Conservation (phyloP, 2,797 vertebrate genomes). For the Mionectes olivaceus region DNA sequence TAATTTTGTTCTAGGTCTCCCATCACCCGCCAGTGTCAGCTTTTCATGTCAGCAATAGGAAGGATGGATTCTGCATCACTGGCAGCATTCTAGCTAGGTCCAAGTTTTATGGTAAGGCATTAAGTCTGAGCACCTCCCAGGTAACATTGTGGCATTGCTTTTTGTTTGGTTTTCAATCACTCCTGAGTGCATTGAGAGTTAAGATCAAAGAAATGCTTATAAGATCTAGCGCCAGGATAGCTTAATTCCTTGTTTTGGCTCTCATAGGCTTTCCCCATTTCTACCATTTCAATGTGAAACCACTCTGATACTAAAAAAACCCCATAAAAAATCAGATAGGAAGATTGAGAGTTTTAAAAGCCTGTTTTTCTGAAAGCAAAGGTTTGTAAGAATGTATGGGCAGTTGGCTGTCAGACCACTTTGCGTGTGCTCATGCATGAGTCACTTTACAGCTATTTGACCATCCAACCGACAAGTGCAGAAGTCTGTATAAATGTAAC, state of each 20-base stretch:
- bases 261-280: neutral
- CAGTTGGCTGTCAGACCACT: neutral
- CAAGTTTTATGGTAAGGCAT: slow-evolving; percentile 92
- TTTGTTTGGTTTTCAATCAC: neutral
- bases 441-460: neutral
- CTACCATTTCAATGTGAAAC: neutral
- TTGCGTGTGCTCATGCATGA: neutral
- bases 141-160: neutral
- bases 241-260: neutral
- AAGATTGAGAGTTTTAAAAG: neutral
- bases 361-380: neutral
- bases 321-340: neutral
- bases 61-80: slow-evolving; percentile 93
- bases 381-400: neutral
- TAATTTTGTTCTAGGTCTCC: slow-evolving; percentile 84
- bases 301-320: neutral
- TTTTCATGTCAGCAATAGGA: slow-evolving; percentile 95
- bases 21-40: slow-evolving; percentile 96
- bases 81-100: slow-evolving; percentile 95
- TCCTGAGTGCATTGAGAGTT: neutral
- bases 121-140: neutral
- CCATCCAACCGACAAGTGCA: neutral
- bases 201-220: neutral
- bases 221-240: neutral
- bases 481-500: neutral